Percentiles rank a stretch among this genome's conserved stretches.
These are phyloP conservation scores for Harmothoe impar DNA, from an alignment of 2,888 invertebrate genomes.

Conservation along the genomic window DNA sequence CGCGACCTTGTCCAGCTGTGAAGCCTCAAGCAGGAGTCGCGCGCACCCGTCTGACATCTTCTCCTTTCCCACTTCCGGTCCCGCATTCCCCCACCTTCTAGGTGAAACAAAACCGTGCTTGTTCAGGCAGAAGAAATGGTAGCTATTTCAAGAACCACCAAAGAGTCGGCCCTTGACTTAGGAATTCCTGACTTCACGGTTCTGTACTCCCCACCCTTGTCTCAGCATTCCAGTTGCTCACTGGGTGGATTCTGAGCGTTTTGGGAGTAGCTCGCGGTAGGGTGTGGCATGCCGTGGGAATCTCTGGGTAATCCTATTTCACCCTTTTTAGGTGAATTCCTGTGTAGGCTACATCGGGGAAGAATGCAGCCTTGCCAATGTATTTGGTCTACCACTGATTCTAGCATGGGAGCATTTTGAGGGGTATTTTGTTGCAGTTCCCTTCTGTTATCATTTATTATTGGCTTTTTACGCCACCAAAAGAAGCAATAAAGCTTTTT, in stretches of 20 bases:
- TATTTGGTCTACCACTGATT: no score
- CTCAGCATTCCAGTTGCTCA: not conserved
- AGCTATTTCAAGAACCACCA: conserved; percentile 24
- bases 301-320: no score
- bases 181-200: not conserved
- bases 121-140: conserved; percentile 21
- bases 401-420: no score
- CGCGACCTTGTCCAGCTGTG: conserved; percentile 2
- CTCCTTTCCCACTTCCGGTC: not conserved
- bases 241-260: not conserved
- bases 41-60: not conserved
- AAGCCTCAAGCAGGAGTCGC: not conserved
- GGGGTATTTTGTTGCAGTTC: no score
- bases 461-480: no score
- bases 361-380: no score
- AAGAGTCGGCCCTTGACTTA: not conserved
- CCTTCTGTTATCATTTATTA: no score
- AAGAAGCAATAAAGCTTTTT: no score
- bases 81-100: not conserved
- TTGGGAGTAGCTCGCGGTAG: conserved; percentile 6
- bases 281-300: not conserved
- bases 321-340: no score
- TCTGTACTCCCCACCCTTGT: not conserved
- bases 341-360: no score
- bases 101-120: not conserved